Evolutionary conservation across 1,140 invertebrate genomes (phyloP).

Genomic region (Galleria mellonella): DNA sequence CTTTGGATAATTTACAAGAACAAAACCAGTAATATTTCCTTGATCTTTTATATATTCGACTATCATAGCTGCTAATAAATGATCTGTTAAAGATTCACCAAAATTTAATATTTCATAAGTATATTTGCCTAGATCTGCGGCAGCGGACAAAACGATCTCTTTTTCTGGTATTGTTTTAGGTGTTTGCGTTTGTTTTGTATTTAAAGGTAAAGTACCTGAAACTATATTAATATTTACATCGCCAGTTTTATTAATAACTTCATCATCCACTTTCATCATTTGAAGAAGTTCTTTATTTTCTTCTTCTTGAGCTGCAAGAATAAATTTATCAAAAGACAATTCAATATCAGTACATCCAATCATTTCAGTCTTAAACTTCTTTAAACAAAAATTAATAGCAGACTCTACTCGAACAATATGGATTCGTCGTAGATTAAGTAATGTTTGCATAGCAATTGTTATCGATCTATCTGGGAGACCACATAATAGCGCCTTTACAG

Average conservation of each 20-base stretch:
- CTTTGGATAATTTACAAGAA: slow-evolving; percentile 77
- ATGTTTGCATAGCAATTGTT: slow-evolving; percentile 53
- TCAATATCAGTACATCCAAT: slow-evolving; percentile 67
- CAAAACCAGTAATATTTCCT: slow-evolving; percentile 73
- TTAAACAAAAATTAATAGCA: slow-evolving; percentile 75
- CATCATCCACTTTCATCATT: slow-evolving; percentile 49
- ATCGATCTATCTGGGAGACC: slow-evolving; percentile 63
- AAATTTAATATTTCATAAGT: slow-evolving; percentile 70
- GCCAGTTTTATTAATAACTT: slow-evolving; percentile 31
- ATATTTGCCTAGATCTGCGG: slow-evolving; percentile 75
- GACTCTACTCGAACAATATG: slow-evolving; percentile 72
- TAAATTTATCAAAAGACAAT: slow-evolving; percentile 60
- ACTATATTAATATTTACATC: slow-evolving; percentile 23
- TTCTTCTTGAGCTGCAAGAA: slow-evolving; percentile 35
- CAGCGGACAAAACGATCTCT: slow-evolving; percentile 62
- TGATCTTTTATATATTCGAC: slow-evolving; percentile 76
- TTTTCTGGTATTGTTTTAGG: slow-evolving; percentile 75
- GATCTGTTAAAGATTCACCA: slow-evolving; percentile 73
- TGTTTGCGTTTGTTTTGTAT: slow-evolving; percentile 74
- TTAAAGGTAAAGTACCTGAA: slow-evolving; percentile 35
- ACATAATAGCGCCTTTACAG: slow-evolving; percentile 66
- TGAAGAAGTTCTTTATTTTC: slow-evolving; percentile 53
- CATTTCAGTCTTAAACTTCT: slow-evolving; percentile 72
- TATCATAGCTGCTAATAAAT: slow-evolving; percentile 73
- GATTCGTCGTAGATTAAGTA: slow-evolving; percentile 67